phyloP scores from a whole-genome alignment of 2,113 vertebrate species.

The Malurus elegans region DNA sequence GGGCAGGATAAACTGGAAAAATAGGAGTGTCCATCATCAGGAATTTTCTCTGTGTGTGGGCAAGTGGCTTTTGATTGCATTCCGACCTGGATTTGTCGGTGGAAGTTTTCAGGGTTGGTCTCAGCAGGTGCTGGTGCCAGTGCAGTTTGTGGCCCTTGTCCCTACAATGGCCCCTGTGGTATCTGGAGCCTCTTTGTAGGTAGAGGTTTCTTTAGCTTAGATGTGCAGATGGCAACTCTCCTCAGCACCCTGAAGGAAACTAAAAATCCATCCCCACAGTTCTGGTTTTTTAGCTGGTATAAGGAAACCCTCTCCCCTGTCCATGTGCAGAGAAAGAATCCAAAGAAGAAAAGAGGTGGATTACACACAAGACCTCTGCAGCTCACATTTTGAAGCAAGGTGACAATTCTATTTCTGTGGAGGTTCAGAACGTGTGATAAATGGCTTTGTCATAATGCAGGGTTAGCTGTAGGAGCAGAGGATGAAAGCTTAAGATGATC shows the following conservation, averaged over 20 bases:
- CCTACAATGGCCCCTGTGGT: background rate
- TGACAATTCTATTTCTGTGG: background rate
- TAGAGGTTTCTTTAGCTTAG: background rate
- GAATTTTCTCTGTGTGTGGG: background rate
- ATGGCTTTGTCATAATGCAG: background rate
- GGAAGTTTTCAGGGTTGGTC: background rate
- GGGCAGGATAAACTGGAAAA: background rate
- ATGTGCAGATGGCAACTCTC: background rate
- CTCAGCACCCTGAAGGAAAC: background rate
- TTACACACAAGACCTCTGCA: background rate
- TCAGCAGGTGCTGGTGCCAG: fast-evolving
- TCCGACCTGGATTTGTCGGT: fast-evolving
- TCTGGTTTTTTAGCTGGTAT: background rate
- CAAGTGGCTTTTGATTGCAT: background rate
- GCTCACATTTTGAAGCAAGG: background rate
- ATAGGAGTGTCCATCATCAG: background rate
- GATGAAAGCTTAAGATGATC: background rate
- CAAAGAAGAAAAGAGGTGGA: background rate
- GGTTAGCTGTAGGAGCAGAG: background rate
- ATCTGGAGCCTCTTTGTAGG: background rate
- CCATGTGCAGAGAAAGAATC: background rate
- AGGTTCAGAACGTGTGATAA: background rate
- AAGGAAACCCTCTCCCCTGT: background rate
- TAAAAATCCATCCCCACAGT: background rate
- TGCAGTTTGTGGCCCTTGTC: background rate